phyloP scores from a whole-genome alignment of 2,888 invertebrate species.

The Helobdella robusta region DNA sequence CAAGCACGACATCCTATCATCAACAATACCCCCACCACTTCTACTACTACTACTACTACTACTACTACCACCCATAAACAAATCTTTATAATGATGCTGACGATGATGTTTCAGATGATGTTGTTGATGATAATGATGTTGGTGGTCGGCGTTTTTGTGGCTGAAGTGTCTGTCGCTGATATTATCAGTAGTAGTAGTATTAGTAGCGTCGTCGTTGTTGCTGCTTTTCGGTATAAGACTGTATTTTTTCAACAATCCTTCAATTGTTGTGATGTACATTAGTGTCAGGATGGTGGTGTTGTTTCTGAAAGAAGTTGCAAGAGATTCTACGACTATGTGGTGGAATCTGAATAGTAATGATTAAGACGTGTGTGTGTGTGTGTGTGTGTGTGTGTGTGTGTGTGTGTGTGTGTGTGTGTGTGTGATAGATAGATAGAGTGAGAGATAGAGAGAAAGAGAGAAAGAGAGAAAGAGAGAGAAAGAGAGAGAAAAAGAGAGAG shows the following conservation, averaged over 20 bases:
- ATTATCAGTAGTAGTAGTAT: too few species aligned
- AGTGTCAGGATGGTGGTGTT: background rate
- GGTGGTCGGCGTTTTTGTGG: too few species aligned
- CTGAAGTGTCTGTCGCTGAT: background rate
- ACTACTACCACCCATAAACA: too few species aligned
- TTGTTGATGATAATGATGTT: background rate
- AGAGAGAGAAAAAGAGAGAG: slow-evolving; percentile 4
- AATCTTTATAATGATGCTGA: background rate
- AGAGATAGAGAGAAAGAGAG: slow-evolving; percentile 6
- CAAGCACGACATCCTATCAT: slow-evolving; percentile 11
- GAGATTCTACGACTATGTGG: background rate
- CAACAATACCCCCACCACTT: too few species aligned
- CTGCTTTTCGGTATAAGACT: background rate
- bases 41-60: too few species aligned
- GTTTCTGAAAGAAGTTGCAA: background rate
- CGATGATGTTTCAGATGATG: background rate
- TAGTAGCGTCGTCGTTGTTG: background rate
- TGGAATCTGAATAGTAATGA: slow-evolving; percentile 5
- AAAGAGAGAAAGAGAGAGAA: background rate
- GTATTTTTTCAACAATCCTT: background rate
- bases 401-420: background rate
- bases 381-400: background rate
- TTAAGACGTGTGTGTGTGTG: background rate
- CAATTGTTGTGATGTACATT: background rate
- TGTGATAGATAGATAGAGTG: background rate